Evolutionary conservation across 2,113 vertebrate species (phyloP).

Genomic region (Podiceps cristatus): DNA sequence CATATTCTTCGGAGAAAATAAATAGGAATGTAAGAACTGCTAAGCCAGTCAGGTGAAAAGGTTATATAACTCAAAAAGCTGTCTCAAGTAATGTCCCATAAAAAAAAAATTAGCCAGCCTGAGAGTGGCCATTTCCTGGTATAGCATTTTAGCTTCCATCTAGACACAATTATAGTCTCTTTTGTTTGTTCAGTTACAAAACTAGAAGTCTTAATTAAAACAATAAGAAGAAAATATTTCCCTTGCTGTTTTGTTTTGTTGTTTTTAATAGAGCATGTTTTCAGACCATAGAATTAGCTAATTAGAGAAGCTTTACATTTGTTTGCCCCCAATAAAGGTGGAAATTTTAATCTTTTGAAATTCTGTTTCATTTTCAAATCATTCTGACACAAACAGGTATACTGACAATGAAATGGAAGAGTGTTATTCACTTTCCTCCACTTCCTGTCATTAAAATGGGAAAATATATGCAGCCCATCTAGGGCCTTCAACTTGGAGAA

Average conservation of each 20-base stretch:
- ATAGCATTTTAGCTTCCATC: conserved; percentile 5
- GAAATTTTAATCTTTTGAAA: not conserved
- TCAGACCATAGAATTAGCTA: not conserved
- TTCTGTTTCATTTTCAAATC: conserved; percentile 10
- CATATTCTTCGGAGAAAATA: conserved; percentile 9
- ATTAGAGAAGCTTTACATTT: not conserved
- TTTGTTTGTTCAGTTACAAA: conserved; percentile 17
- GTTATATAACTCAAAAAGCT: not conserved
- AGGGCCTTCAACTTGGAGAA: not conserved
- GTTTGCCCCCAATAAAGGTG: not conserved
- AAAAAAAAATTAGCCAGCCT: not conserved
- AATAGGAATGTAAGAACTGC: not conserved
- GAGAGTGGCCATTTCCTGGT: conserved; percentile 32
- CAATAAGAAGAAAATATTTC: not conserved
- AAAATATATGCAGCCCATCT: not conserved
- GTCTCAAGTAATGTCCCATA: conserved; percentile 4
- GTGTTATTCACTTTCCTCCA: not conserved
- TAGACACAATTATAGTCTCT: not conserved
- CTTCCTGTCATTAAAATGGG: conserved; percentile 13
- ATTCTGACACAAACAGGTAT: not conserved
- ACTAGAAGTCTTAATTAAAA: conserved; percentile 19
- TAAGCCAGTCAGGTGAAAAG: conserved; percentile 13
- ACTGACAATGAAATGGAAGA: not conserved
- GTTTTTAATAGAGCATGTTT: not conserved
- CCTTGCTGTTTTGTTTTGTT: not conserved